A percentile compares a stretch with the other conserved stretches of the same genome.
Evolutionary conservation across 64 coral and sea anemone genomes (phyloP).

Genomic region (Orbicella faveolata): DNA sequence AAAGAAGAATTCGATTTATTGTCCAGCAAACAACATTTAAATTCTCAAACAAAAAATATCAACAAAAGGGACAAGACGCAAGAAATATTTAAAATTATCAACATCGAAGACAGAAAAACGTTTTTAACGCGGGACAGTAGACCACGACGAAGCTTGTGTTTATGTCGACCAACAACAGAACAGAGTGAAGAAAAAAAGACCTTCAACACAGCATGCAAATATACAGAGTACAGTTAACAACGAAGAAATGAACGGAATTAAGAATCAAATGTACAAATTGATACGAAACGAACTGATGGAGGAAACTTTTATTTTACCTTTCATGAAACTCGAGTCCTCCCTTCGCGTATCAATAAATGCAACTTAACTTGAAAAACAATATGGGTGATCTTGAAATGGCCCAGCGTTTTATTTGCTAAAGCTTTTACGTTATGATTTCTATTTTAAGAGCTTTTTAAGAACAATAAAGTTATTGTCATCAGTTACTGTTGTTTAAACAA

Average conservation of each 20-base stretch:
- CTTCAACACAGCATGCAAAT: background rate
- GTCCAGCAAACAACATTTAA: background rate
- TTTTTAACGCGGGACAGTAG: background rate
- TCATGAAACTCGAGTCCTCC: background rate
- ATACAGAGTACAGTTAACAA: background rate
- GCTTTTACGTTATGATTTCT: background rate
- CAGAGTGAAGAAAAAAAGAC: background rate
- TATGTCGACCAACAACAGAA: background rate
- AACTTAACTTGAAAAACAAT: too few relatives aligned
- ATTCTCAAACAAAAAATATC: background rate
- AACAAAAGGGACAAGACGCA: background rate
- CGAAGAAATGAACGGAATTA: background rate
- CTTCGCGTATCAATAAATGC: too few relatives aligned
- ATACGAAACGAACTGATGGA: too few relatives aligned
- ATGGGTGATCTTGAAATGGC: too few relatives aligned
- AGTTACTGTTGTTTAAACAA: too few relatives aligned
- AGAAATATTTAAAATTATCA: background rate
- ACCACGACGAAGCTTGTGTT: background rate
- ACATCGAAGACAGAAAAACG: background rate
- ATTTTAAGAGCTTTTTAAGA: slow-evolving; percentile 7
- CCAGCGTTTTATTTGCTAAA: background rate
- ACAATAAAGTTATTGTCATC: background rate
- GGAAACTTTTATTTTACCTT: background rate
- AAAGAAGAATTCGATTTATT: background rate
- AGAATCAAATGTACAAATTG: background rate